phyloP scores from a whole-genome alignment of 2,113 vertebrate species.

The Entelurus aequoreus region DNA sequence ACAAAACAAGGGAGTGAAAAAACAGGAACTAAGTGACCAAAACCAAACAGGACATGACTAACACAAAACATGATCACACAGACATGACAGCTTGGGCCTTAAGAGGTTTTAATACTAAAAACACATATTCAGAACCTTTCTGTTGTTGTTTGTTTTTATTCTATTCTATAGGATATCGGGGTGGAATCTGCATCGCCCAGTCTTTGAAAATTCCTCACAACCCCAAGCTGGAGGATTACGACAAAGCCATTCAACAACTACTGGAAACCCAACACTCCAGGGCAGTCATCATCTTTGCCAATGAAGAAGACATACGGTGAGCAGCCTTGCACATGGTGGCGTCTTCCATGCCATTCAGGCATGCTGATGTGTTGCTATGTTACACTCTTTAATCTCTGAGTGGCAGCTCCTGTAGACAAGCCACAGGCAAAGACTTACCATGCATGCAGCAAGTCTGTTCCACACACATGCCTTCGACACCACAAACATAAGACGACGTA shows the following conservation, averaged over 20 bases:
- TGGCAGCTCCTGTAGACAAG: constrained; percentile 44
- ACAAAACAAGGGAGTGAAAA: too few species aligned
- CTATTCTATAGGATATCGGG: constrained; percentile 56
- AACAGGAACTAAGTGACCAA: too few species aligned
- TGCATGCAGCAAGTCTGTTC: constrained; percentile 27
- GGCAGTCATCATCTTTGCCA: constrained; percentile 87
- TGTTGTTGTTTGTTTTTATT: constrained; percentile 31
- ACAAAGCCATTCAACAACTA: constrained; percentile 85
- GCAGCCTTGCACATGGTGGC: constrained; percentile 19
- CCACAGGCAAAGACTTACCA: constrained; percentile 44
- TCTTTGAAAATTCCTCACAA: constrained; percentile 91
- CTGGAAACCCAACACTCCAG: constrained; percentile 84
- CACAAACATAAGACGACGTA: constrained; percentile 48
- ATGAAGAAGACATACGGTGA: constrained; percentile 90
- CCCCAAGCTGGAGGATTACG: constrained; percentile 83
- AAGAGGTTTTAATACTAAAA: constrained; percentile 5
- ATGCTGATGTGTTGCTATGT: constrained; percentile 29
- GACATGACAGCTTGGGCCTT: too few species aligned
- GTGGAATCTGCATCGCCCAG: constrained; percentile 92
- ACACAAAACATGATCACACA: too few species aligned
- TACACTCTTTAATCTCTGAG: constrained; percentile 51
- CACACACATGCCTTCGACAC: constrained; percentile 54
- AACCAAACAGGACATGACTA: too few species aligned
- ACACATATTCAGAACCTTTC: constrained; percentile 24
- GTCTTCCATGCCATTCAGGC: constrained; percentile 22